Percentiles rank a stretch among this genome's conserved stretches.
These are phyloP conservation scores for Nomada ruficornis DNA, from an alignment of 2,888 invertebrate species.

Conservation along the genomic window DNA sequence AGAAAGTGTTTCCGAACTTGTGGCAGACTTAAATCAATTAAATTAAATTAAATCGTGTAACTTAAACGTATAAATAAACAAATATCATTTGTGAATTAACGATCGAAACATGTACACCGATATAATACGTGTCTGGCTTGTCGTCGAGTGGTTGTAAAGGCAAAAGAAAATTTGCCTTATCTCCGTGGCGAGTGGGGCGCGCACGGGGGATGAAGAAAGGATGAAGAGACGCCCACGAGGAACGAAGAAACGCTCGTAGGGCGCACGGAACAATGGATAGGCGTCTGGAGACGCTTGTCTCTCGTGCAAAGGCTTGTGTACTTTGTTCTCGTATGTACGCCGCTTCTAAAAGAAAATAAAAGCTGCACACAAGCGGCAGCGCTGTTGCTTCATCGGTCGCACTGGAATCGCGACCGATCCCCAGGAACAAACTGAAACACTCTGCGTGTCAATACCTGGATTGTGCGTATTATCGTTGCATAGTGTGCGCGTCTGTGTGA, in stretches of 20 bases:
- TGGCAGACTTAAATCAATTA: no score
- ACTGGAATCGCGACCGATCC: constrained; percentile 59
- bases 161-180: constrained; percentile 37
- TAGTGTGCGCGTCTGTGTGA: neutral
- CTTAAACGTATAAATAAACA: no score
- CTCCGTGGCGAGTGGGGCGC: constrained; percentile 14
- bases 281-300: constrained; percentile 24
- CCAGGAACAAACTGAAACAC: constrained; percentile 33
- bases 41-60: no score
- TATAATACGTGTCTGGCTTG: neutral
- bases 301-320: constrained; percentile 15
- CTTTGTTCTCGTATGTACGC: neutral
- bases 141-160: constrained; percentile 42
- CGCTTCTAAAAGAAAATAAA: constrained; percentile 44
- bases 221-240: neutral
- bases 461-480: neutral
- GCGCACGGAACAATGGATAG: constrained; percentile 41
- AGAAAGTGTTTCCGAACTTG: neutral
- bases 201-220: neutral
- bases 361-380: neutral
- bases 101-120: no score
- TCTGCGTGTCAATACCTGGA: constrained; percentile 12
- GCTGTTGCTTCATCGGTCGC: constrained; percentile 56
- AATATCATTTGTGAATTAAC: no score
- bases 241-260: constrained; percentile 26